Conservation (phyloP, 2,113 vertebrate genomes). For the Aegotheles bennettii region DNA sequence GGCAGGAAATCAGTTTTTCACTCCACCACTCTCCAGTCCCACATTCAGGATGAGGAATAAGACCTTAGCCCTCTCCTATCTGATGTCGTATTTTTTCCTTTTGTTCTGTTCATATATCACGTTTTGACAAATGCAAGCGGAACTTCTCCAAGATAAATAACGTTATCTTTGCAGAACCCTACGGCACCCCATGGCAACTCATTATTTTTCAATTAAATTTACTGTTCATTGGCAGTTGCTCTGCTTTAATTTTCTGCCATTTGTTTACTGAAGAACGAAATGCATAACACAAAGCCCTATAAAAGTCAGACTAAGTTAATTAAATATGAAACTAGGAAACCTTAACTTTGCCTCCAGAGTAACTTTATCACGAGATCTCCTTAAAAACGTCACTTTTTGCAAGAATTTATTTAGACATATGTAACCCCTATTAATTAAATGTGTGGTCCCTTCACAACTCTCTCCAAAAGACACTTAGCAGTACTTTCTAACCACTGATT, state of each 20-base stretch:
- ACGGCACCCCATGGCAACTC: conserved; percentile 69
- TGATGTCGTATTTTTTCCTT: not conserved
- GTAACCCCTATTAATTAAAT: conserved; percentile 42
- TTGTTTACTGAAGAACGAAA: conserved; percentile 75
- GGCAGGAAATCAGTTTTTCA: not conserved
- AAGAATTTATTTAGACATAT: conserved; percentile 68
- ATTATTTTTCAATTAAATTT: conserved; percentile 81
- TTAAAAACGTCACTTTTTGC: conserved; percentile 64
- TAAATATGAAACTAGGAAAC: conserved; percentile 70
- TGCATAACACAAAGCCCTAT: conserved; percentile 69
- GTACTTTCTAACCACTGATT: not conserved
- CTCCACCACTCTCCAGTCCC: not conserved
- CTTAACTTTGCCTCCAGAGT: conserved; percentile 67
- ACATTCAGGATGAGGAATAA: not conserved
- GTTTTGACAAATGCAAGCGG: conserved; percentile 62
- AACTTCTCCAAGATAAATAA: conserved; percentile 73
- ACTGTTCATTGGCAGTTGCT: conserved; percentile 72
- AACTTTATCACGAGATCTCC: conserved; percentile 62
- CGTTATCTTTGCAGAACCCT: conserved; percentile 68
- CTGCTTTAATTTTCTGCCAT: conserved; percentile 75
- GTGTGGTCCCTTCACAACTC: not conserved
- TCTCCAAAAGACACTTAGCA: not conserved
- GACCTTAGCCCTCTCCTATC: not conserved
- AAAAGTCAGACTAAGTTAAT: conserved; percentile 79
- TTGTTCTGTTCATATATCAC: conserved; percentile 36